Percentiles rank a stretch among this genome's conserved stretches.
These are phyloP conservation scores for Strigamia transsilvanica DNA, from an alignment of 2,888 invertebrate species.

Conservation along the genomic window DNA sequence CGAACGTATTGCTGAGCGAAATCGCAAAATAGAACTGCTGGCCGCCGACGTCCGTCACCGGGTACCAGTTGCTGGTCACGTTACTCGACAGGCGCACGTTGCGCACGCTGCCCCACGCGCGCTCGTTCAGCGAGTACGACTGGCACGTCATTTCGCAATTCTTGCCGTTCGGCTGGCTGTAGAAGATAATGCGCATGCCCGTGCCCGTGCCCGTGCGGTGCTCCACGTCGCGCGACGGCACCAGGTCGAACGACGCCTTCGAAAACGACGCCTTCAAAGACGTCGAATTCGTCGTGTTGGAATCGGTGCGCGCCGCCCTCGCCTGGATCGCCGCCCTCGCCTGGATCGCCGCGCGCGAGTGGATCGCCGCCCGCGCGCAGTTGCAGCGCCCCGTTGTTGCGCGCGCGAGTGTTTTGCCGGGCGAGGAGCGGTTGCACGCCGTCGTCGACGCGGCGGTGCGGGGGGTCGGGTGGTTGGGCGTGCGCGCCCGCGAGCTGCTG, in stretches of 20 bases:
- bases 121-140: not conserved
- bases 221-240: not conserved
- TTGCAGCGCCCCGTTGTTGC: not conserved
- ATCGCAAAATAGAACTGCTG: conserved; percentile 11
- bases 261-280: not conserved
- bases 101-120: not conserved
- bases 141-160: not conserved
- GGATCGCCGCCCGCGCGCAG: too few relatives aligned
- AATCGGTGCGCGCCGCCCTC: too few relatives aligned
- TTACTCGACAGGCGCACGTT: not conserved
- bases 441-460: too few relatives aligned
- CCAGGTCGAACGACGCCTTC: not conserved
- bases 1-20: not conserved
- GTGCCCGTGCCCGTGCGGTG: not conserved
- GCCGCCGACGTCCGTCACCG: not conserved
- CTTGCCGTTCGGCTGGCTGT: not conserved
- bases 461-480: too few relatives aligned
- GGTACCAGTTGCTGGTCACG: conserved; percentile 22
- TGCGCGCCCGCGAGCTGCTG: too few relatives aligned
- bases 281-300: too few relatives aligned
- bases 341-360: too few relatives aligned
- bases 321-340: too few relatives aligned
- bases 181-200: not conserved
- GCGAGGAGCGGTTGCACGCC: too few relatives aligned
- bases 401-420: not conserved